Evolutionary conservation across 2,113 vertebrate species (phyloP).

Genomic region (Dasypus novemcinctus): DNA sequence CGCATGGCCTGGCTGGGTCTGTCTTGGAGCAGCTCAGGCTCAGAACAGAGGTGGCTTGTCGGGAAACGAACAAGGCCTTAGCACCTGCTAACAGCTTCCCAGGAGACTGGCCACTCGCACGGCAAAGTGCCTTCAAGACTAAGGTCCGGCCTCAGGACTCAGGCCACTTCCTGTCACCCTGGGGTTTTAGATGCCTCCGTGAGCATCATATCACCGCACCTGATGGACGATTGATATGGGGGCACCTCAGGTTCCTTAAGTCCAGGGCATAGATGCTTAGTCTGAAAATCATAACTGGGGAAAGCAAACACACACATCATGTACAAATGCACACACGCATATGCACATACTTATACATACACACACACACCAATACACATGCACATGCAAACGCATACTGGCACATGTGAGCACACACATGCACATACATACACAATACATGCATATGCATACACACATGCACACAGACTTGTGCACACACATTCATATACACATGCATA

Average conservation of each 20-base stretch:
- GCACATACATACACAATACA: background rate
- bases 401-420: accelerated
- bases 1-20: background rate
- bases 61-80: background rate
- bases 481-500: accelerated
- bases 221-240: too few relatives aligned
- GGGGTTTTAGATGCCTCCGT: background rate
- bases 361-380: background rate
- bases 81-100: background rate
- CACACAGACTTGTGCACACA: accelerated
- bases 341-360: too few relatives aligned
- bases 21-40: background rate
- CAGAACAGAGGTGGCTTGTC: too few relatives aligned
- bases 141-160: background rate
- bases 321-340: too few relatives aligned
- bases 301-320: too few relatives aligned
- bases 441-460: too few relatives aligned
- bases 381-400: background rate
- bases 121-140: background rate
- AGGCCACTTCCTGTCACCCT: background rate
- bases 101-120: background rate
- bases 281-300: background rate
- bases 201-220: too few relatives aligned
- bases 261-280: background rate
- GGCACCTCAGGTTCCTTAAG: background rate